Evolutionary conservation across 2,888 invertebrate genomes (phyloP).

Genomic region (Oscheius onirici): DNA sequence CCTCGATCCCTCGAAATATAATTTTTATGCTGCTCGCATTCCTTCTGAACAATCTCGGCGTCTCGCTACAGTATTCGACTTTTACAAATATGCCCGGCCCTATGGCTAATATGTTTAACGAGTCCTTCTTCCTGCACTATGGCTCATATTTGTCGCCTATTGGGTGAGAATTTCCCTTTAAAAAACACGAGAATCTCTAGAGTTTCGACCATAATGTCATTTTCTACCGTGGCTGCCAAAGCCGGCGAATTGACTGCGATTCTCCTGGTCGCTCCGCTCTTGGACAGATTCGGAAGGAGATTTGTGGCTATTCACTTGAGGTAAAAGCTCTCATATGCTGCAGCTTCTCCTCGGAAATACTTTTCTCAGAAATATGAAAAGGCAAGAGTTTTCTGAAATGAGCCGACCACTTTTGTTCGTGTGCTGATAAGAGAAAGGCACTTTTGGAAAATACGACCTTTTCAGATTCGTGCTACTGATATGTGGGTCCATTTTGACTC

Average conservation of each 20-base stretch:
- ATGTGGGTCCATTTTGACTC: background rate
- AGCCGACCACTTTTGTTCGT: background rate
- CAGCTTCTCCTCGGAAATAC: too few species aligned
- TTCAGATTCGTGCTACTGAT: conserved; percentile 14
- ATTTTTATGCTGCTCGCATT: background rate
- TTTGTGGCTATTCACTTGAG: conserved; percentile 19
- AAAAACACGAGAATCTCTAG: background rate
- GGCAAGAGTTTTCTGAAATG: too few species aligned
- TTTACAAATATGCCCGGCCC: conserved; percentile 14
- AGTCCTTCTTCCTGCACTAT: conserved; percentile 13
- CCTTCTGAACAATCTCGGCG: background rate
- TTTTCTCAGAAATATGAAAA: too few species aligned
- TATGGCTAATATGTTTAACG: conserved; percentile 18
- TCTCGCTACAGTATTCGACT: conserved; percentile 5
- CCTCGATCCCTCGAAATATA: background rate
- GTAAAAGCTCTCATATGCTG: background rate
- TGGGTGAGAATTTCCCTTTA: background rate
- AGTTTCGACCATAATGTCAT: conserved; percentile 3
- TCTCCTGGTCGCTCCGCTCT: background rate
- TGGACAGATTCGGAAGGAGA: conserved; percentile 18
- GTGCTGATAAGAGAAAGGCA: background rate
- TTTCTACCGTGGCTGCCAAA: background rate
- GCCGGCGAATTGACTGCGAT: conserved; percentile 14
- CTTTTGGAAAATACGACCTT: too few species aligned
- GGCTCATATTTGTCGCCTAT: conserved; percentile 23